A percentile compares a stretch with the other conserved stretches of the same genome.
These are phyloP conservation scores for Sweltsa coloradensis DNA, from an alignment of 1,140 invertebrate species.

Conservation along the genomic window DNA sequence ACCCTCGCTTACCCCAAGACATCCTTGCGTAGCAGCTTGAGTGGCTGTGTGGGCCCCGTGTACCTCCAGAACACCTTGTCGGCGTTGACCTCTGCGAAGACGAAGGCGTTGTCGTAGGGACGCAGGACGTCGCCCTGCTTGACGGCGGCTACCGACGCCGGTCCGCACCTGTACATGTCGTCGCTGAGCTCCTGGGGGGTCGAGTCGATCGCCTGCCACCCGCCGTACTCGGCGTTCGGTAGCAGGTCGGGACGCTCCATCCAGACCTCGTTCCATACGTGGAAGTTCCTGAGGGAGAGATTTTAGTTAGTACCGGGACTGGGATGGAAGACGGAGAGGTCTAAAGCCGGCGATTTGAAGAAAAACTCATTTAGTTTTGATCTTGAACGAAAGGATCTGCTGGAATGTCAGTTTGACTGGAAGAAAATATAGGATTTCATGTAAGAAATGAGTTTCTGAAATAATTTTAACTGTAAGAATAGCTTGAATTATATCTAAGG, in stretches of 20 bases:
- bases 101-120: conserved; percentile 70
- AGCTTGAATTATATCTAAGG: no score
- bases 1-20: conserved; percentile 47
- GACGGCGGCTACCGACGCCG: conserved; percentile 64
- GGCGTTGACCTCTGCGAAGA: conserved; percentile 81
- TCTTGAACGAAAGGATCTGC: no score
- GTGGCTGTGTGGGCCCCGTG: conserved; percentile 61
- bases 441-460: no score
- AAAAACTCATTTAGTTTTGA: no score
- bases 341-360: no score
- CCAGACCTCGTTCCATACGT: conserved; percentile 95
- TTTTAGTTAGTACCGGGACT: no score
- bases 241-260: conserved; percentile 76
- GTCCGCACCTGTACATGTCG: conserved; percentile 69
- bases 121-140: conserved; percentile 67
- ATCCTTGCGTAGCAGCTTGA: conserved; percentile 68
- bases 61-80: conserved; percentile 80
- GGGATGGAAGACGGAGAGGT: no score
- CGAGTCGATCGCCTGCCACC: conserved; percentile 89
- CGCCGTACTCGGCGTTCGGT: conserved; percentile 48
- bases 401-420: no score
- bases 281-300: conserved; percentile 67
- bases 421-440: no score
- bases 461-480: no score
- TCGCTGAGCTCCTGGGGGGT: conserved; percentile 83